These are phyloP conservation scores for Apostichopus californicus DNA, from an alignment of 35 echinoderm and acorn worm genomes.

Conservation along the genomic window DNA sequence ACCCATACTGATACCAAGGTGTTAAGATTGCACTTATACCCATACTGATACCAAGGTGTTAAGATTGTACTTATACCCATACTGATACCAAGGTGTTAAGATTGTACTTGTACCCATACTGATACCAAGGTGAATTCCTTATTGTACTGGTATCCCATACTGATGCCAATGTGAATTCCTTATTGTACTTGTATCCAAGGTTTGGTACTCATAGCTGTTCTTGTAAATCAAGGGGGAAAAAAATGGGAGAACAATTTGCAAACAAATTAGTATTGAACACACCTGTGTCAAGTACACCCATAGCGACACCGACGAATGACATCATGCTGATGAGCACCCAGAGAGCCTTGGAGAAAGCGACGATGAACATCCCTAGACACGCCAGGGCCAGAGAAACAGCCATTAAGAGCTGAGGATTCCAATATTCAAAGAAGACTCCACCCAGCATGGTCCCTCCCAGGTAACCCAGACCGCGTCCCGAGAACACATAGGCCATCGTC, in stretches of 20 bases:
- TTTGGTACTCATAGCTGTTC: too few species aligned
- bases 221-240: too few species aligned
- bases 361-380: background rate
- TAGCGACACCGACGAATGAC: slow-evolving; percentile 21
- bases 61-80: background rate
- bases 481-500: slow-evolving; percentile 26
- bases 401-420: slow-evolving; percentile 47
- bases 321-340: slow-evolving; percentile 36
- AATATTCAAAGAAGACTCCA: slow-evolving; percentile 32
- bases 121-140: too few species aligned
- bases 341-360: background rate
- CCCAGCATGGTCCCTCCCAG: slow-evolving; percentile 33
- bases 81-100: too few species aligned
- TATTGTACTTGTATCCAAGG: background rate
- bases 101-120: too few species aligned
- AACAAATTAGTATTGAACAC: background rate
- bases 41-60: slow-evolving; percentile 1
- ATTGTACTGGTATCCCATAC: background rate
- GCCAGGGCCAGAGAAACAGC: slow-evolving; percentile 10
- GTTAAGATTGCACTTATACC: background rate
- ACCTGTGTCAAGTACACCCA: slow-evolving; percentile 59
- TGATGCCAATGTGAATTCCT: background rate
- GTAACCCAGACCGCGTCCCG: slow-evolving; percentile 56
- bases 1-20: background rate
- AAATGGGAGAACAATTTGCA: too few species aligned